Conservation (phyloP, 1,140 invertebrate genomes). For the Xylocopa sonorina region DNA sequence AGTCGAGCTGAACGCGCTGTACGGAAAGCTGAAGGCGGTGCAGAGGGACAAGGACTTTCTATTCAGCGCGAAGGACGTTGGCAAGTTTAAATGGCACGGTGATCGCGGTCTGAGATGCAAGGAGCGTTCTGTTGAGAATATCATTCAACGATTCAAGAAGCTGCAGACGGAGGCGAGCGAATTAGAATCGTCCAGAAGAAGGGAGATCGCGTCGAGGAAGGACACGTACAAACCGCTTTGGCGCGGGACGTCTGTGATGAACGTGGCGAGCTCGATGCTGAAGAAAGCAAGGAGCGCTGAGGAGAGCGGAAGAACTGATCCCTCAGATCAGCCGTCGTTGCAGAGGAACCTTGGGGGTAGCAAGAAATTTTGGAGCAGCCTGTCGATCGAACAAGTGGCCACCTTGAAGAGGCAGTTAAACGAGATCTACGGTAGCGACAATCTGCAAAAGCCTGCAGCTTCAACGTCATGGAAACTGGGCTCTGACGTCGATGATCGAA, state of each 20-base stretch:
- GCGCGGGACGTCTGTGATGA: constrained; percentile 90
- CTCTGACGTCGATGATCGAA: background rate
- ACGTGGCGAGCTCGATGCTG: constrained; percentile 87
- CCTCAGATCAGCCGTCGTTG: constrained; percentile 65
- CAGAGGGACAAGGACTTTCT: constrained; percentile 93
- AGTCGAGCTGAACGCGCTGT: constrained; percentile 90
- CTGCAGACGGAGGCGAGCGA: constrained; percentile 81
- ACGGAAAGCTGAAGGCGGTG: constrained; percentile 89
- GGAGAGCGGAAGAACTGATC: constrained; percentile 65
- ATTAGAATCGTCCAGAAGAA: constrained; percentile 74
- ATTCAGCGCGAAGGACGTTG: constrained; percentile 88
- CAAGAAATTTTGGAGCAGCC: constrained; percentile 90
- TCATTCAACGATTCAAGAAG: constrained; percentile 88
- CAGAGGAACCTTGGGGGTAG: constrained; percentile 85
- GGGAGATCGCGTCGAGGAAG: constrained; percentile 82
- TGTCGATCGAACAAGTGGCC: constrained; percentile 92
- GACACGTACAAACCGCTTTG: constrained; percentile 91
- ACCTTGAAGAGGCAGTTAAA: constrained; percentile 91
- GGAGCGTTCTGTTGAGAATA: constrained; percentile 93
- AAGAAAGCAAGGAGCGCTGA: constrained; percentile 76
- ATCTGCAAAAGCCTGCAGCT: constrained; percentile 60
- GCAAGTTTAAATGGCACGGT: constrained; percentile 87
- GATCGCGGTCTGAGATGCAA: constrained; percentile 91
- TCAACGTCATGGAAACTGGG: background rate
- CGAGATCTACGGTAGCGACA: constrained; percentile 89